Base-by-base conservation (phyloP, 2,888 invertebrate genomes). In the Drosophila mercatorum region DNA sequence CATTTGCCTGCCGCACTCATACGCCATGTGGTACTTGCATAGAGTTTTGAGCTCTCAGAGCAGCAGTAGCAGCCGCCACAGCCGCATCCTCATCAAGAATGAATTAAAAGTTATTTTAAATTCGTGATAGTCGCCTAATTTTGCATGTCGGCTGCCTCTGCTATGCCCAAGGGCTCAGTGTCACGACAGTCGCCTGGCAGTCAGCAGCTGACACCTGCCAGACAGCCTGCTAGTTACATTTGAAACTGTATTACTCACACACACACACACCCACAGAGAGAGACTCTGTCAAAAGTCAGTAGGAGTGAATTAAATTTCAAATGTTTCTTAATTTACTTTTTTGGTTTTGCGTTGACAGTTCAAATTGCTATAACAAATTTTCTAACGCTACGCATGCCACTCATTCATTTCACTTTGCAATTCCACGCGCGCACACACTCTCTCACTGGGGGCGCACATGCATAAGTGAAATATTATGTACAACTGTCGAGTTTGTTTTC, bases 51-150 rank as follows among this genome's bases (percentile, higher is more conserved):
- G 68, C 70, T 41, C 53, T 28, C 34, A 41, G 57, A 75, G 7
- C 34, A 17, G 34, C 17, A 52, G 22, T 3, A 28, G 40, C n/a
- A 69, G 69, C 22, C 22, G 22, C 22, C 22, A 22, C 75, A 74
- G 34, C 49, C 68, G 74, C 77, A 75, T 81, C 82, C 86, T 89
- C 86, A 88, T 89, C 86, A 90, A 89, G 88, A 83, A 88, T 84
- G 84, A 90, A 90, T 88, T 86, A 89, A 89, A 91, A 91, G 86
- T 91, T 90, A 88, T 85, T 88, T 88, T 89, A 90, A 91, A 89
- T 88, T 90, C 88, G 91, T 90, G 91, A 89, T 88, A 88, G 82
- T 90, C 85, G 81, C 82, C 86, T 85, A 89, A 88, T 89, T 90
- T 81, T 79, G 78, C 72, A 79, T 75, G 79, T 83, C 84, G 72